Evolutionary conservation across 2,888 invertebrate genomes (phyloP), one percentile per base, ranked within the genome.

Genomic region (Xestia c-nigrum): DNA sequence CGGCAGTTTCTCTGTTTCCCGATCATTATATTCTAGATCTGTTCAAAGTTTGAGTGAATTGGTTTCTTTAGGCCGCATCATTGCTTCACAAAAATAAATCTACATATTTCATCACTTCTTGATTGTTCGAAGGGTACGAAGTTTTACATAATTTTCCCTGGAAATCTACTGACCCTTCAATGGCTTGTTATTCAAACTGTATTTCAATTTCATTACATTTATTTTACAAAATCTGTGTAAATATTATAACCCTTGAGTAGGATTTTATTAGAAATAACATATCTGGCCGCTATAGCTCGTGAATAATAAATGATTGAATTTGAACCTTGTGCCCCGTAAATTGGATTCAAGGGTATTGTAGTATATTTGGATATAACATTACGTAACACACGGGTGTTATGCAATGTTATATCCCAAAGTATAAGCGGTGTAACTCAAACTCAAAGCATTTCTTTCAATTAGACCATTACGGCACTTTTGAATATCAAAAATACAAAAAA

Each of bases 241-340:
- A 50, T 38, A 9, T 12, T 14, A 63, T 31, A 31, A 24, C 19
- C 24, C 24, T 6, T 1, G 31, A 19, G 19, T 14, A 38, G 9
- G n/a, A 67, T 14, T n/a, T 57, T 14, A 57, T 10, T 73, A 57
- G 16, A 73, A 24, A 40, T 69, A 72, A 68, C 21, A 71, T 16
- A 14, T 43, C 31, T 59, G 31, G 31, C 31, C 24, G 7, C 4
- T 6, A 19, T 6, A 10, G 24, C 31, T 31, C 40, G 31, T 72
- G n/a, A 55, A 72, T 72, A 21, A 31, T 12, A 40, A 73, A 40
- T 12, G 16, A 14, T 10, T 7, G 43, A 12, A n/a, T 21, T 40
- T 31, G 5, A 10, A 70, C 9, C 47, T 64, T 24, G 21, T 64
- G 65, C 43, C 3, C 3, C 19, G 14, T 61, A 12, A 16, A 57